phyloP scores from a whole-genome alignment of 2,888 invertebrate genomes.

The Nebria salina region DNA sequence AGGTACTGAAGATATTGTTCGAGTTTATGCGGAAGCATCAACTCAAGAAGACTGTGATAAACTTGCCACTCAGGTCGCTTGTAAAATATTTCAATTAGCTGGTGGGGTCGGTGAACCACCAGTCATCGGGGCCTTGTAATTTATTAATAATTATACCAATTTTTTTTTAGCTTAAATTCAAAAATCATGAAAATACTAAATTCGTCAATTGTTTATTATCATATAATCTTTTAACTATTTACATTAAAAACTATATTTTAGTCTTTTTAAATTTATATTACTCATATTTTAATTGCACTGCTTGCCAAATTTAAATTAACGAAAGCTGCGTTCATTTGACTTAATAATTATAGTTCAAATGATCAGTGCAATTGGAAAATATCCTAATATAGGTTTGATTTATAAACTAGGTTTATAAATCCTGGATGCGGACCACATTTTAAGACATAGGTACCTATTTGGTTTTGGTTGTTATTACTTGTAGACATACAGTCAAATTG shows the following conservation, averaged over 20 bases:
- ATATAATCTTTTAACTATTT: neutral
- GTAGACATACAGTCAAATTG: neutral
- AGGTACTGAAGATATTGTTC: slow-evolving; percentile 96
- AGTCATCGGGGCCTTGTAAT: slow-evolving; percentile 52
- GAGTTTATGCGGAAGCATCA: slow-evolving; percentile 95
- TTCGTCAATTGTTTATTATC: neutral
- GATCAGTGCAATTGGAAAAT: neutral
- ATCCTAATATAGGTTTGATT: neutral
- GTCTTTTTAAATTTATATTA: neutral
- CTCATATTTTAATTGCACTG: neutral
- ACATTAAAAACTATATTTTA: neutral
- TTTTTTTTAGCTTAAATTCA: neutral
- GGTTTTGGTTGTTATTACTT: neutral
- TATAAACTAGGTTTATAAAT: neutral
- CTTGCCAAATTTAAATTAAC: neutral
- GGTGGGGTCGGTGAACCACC: slow-evolving; percentile 81
- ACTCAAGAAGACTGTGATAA: slow-evolving; percentile 69
- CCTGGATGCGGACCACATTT: slow-evolving; percentile 1
- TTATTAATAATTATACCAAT: neutral
- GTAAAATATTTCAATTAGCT: slow-evolving; percentile 79
- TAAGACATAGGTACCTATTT: neutral
- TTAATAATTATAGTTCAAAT: too few relatives aligned
- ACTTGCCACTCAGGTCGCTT: slow-evolving; percentile 79
- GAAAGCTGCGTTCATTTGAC: too few relatives aligned
- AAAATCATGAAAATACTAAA: neutral